A percentile compares a stretch with the other conserved stretches of the same genome.
Conservation (phyloP, 2,113 vertebrate genomes). For the Apeltes quadracus region DNA sequence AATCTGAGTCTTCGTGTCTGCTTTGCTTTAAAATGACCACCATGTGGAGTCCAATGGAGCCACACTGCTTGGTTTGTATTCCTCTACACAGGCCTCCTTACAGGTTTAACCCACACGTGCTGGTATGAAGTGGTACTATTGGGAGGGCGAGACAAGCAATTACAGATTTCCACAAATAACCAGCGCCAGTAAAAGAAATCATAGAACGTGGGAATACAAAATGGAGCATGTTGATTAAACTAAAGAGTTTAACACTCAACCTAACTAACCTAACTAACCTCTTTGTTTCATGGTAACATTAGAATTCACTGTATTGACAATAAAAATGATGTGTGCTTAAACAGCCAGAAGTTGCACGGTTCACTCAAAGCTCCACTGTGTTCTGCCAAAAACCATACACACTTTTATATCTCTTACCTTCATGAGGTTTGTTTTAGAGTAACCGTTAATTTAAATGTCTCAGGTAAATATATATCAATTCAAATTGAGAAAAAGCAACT, state of each 20-base stretch:
- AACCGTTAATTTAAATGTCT: background rate
- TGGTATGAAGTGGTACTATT: background rate
- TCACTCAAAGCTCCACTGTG: background rate
- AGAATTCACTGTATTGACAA: background rate
- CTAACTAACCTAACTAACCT: background rate
- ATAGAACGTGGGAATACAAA: background rate
- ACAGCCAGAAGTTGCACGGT: background rate
- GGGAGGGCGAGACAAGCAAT: background rate
- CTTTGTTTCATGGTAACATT: background rate
- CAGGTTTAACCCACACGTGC: background rate
- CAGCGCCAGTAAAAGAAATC: background rate
- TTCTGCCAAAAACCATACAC: background rate
- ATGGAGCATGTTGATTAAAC: background rate
- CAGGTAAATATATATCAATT: background rate
- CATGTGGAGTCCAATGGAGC: background rate
- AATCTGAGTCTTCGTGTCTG: background rate
- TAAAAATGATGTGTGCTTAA: background rate
- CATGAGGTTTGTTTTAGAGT: background rate
- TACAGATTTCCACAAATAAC: slow-evolving; percentile 5
- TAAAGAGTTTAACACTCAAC: background rate
- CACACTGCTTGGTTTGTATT: background rate
- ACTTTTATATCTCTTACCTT: background rate
- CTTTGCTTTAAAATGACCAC: background rate
- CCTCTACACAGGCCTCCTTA: background rate
- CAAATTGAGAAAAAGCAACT: background rate